phyloP scores from a whole-genome alignment of 2,113 vertebrate genomes.

The Sceloporus tristichus region DNA sequence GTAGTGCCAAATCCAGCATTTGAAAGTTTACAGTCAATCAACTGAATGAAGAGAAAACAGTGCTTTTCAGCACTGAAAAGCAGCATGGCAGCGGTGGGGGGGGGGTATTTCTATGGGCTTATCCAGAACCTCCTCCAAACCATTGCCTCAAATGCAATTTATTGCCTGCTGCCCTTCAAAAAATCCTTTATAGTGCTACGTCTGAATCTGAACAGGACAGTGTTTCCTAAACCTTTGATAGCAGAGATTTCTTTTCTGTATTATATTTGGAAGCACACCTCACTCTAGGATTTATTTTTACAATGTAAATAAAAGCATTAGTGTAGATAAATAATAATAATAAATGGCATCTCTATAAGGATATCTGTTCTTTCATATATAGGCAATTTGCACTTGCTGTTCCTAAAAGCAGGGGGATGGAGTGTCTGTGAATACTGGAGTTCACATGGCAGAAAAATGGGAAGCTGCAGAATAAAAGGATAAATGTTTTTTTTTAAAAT shows the following conservation, averaged over 20 bases:
- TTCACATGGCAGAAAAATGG: too few relatives aligned
- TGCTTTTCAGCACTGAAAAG: too few relatives aligned
- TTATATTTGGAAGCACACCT: background rate
- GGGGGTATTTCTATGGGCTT: background rate
- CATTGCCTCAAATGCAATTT: background rate
- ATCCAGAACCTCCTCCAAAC: background rate
- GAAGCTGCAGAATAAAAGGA: too few relatives aligned
- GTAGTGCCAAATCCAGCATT: background rate
- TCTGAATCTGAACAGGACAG: background rate
- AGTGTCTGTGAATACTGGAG: too few relatives aligned
- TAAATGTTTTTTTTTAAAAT: too few relatives aligned
- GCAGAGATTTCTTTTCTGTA: background rate
- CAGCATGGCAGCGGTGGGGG: background rate
- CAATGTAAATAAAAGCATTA: background rate
- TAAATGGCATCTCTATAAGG: too few relatives aligned
- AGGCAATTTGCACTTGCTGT: too few relatives aligned
- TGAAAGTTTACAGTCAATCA: background rate
- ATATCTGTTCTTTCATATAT: too few relatives aligned
- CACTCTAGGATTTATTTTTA: background rate
- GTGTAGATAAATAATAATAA: too few relatives aligned
- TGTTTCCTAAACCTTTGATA: background rate
- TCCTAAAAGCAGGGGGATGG: too few relatives aligned
- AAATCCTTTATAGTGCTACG: background rate
- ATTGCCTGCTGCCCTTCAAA: too few relatives aligned
- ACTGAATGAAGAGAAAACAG: background rate